Conservation (phyloP, 2,797 vertebrate genomes). For the Podarcis siculus region DNA sequence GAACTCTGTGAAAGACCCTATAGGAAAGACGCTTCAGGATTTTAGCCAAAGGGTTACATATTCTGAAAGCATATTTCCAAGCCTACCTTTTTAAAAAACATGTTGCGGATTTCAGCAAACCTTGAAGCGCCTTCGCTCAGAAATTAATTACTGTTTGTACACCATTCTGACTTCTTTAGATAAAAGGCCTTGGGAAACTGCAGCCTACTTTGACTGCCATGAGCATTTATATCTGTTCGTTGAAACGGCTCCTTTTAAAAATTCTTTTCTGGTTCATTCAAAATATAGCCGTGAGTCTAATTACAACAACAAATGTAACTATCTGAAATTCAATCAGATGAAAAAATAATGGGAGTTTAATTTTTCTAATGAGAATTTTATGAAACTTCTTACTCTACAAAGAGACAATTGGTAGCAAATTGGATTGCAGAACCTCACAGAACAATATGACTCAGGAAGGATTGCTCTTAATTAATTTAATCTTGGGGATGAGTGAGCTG, state of each 20-base stretch:
- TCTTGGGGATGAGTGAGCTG: neutral
- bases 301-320: neutral
- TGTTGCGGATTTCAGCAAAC: neutral
- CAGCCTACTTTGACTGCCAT: neutral
- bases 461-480: constrained; percentile 15
- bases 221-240: neutral
- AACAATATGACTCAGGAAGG: neutral
- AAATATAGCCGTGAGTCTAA: neutral
- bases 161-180: constrained; percentile 3
- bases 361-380: constrained; percentile 18
- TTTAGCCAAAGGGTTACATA: neutral
- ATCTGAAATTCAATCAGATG: neutral
- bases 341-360: neutral
- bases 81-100: neutral
- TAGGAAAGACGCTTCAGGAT: neutral
- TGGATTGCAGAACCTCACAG: neutral
- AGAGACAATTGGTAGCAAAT: neutral
- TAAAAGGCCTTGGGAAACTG: neutral
- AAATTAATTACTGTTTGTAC: constrained; percentile 23
- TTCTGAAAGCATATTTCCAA: neutral
- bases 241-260: neutral
- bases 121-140: neutral
- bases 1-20: neutral
- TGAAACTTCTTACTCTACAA: neutral
- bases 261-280: neutral